Evolutionary conservation across 1,140 invertebrate species (phyloP).

Genomic region (Ceratitis capitata): DNA sequence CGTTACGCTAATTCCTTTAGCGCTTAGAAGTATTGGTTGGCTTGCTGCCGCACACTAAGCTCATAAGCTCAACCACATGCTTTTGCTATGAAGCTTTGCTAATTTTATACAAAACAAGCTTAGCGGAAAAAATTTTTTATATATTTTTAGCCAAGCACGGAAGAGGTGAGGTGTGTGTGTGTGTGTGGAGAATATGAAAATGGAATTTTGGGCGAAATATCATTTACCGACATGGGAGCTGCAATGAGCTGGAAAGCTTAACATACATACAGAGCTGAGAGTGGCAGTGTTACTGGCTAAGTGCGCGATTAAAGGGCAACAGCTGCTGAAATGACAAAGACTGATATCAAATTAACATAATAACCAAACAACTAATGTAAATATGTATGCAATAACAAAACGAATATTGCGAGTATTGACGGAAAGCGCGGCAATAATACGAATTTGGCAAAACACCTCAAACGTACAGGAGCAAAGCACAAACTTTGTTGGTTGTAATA

Average conservation of each 20-base stretch:
- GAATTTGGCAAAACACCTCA: not conserved
- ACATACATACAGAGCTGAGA: not conserved
- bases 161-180: not conserved
- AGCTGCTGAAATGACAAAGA: not conserved
- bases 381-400: not conserved
- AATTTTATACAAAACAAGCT: not conserved
- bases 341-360: conserved; percentile 8
- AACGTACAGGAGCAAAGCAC: not conserved
- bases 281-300: not conserved
- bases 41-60: not conserved
- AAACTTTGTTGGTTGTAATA: not conserved
- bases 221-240: not conserved
- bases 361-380: not conserved
- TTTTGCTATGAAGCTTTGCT: not conserved
- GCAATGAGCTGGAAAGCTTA: not conserved
- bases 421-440: not conserved
- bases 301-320: not conserved
- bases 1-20: not conserved
- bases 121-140: not conserved
- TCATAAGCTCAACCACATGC: not conserved
- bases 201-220: not conserved
- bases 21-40: not conserved
- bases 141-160: not conserved
- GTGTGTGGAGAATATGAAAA: not conserved
- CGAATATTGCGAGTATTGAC: not conserved